phyloP scores from a whole-genome alignment of 30 jellyfish, hydroid and myxozoan genomes.

The Catostylus mosaicus region DNA sequence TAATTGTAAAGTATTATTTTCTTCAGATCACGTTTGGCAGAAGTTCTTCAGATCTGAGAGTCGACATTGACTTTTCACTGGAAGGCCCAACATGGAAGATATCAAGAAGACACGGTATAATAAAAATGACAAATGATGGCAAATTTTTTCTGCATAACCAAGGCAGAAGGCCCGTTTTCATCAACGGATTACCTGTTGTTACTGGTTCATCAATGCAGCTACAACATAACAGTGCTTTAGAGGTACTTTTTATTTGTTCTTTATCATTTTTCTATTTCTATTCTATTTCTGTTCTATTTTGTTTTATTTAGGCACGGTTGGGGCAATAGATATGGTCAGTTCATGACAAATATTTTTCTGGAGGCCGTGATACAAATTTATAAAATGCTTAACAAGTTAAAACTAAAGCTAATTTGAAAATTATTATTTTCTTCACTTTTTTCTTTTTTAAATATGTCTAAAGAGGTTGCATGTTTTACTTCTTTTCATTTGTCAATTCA shows the following conservation, averaged over 20 bases:
- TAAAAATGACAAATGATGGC: constrained; percentile 53
- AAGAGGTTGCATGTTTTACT: too few species aligned
- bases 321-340: too few species aligned
- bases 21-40: constrained; percentile 87
- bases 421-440: too few species aligned
- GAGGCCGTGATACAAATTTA: too few species aligned
- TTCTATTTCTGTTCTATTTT: too few species aligned
- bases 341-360: too few species aligned
- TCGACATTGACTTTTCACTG: constrained; percentile 90
- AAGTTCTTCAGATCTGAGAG: constrained; percentile 60
- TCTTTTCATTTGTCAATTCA: too few species aligned
- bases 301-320: too few species aligned
- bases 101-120: constrained; percentile 90
- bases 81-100: constrained; percentile 97
- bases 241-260: constrained; percentile 36
- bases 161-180: constrained; percentile 90
- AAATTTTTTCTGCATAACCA: constrained; percentile 55
- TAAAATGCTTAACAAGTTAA: too few species aligned
- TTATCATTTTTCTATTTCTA: neutral
- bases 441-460: too few species aligned
- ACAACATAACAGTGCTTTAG: constrained; percentile 66
- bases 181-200: constrained; percentile 79
- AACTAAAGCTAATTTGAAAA: too few species aligned
- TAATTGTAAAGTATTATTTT: neutral
- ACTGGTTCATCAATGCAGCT: constrained; percentile 65